Conservation (phyloP, 2,113 vertebrate species). For the Hucho hucho region DNA sequence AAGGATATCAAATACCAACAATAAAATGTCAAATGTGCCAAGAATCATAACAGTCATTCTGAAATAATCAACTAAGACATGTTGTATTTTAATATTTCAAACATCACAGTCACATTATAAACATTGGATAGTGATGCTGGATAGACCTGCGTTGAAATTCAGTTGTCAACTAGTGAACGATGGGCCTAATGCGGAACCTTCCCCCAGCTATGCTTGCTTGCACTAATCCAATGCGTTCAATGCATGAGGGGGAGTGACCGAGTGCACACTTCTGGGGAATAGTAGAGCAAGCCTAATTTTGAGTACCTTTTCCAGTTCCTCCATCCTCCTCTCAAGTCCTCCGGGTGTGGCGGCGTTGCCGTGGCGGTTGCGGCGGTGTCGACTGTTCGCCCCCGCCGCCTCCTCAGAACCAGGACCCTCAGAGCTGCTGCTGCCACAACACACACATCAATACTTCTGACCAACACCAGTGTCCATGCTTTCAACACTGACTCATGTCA, state of each 20-base stretch:
- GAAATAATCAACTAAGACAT: too few relatives aligned
- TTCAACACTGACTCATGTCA: too few relatives aligned
- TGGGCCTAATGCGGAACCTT: not conserved
- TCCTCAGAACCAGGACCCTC: slow-evolving; percentile 73
- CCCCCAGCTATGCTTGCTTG: not conserved
- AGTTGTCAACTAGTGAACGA: not conserved
- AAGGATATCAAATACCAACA: not conserved
- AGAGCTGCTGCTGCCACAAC: not conserved
- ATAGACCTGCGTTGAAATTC: not conserved
- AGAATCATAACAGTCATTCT: not conserved
- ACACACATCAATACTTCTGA: not conserved
- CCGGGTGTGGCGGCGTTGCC: slow-evolving; percentile 67
- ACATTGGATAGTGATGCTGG: not conserved
- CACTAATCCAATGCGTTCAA: too few relatives aligned
- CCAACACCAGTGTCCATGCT: too few relatives aligned
- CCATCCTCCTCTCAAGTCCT: slow-evolving; percentile 88
- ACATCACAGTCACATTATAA: not conserved
- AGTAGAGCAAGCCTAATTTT: not conserved
- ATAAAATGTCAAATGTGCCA: not conserved
- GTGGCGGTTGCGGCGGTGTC: slow-evolving; percentile 77
- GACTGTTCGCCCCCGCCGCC: slow-evolving; percentile 66
- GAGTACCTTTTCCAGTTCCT: slow-evolving; percentile 91
- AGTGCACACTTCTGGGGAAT: not conserved
- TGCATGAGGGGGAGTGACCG: too few relatives aligned
- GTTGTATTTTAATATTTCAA: too few relatives aligned